Percentiles rank a stretch among this genome's conserved stretches.
Conservation (phyloP, 2,888 invertebrate genomes). For the Unio delphinus region DNA sequence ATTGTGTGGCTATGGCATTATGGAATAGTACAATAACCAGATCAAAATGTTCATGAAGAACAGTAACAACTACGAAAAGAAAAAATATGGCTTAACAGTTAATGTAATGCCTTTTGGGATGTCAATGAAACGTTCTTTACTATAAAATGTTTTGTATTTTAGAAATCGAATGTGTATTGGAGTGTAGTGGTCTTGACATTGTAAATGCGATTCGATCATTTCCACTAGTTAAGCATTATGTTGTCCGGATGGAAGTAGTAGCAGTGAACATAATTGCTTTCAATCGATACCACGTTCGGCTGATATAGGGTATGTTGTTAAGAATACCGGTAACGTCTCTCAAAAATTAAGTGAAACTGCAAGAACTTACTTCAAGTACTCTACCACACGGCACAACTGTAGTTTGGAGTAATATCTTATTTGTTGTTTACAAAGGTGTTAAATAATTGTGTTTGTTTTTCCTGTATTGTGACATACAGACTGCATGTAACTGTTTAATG, state of each 20-base stretch:
- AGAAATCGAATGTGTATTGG: constrained; percentile 55
- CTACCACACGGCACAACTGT: no score
- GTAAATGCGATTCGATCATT: constrained; percentile 57
- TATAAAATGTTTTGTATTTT: no score
- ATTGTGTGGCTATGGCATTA: constrained; percentile 15
- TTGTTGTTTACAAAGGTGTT: no score
- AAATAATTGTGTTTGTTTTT: no score
- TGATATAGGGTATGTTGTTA: constrained; percentile 59
- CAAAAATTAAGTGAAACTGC: constrained; percentile 46
- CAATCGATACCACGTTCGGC: constrained; percentile 56
- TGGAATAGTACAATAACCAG: constrained; percentile 16
- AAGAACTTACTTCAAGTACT: no score
- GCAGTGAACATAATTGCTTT: constrained; percentile 42
- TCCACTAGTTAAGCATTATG: constrained; percentile 47
- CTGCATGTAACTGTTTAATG: no score
- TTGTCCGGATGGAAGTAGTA: constrained; percentile 60
- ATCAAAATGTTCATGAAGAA: constrained; percentile 10
- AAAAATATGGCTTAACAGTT: constrained; percentile 9
- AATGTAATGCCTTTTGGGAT: constrained; percentile 14
- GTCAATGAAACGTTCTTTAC: constrained; percentile 27
- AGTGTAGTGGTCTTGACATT: constrained; percentile 52
- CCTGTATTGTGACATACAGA: no score
- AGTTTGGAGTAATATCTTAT: no score
- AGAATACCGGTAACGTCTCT: constrained; percentile 57
- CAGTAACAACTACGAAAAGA: no score